Conservation (phyloP, 2,113 vertebrate genomes). For the Cyanoderma ruficeps region DNA sequence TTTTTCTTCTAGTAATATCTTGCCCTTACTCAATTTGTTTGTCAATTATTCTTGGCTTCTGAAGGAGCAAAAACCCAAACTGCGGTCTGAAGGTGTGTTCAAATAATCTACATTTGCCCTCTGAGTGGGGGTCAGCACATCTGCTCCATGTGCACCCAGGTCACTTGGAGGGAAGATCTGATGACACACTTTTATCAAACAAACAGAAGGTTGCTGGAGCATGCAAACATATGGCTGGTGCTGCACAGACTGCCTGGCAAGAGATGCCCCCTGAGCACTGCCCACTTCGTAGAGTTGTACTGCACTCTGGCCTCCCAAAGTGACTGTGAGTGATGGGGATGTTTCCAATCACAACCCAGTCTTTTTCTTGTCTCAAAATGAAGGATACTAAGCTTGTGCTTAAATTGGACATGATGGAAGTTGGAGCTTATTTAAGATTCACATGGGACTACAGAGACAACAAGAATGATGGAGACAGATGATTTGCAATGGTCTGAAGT, state of each 20-base stretch:
- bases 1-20: not conserved
- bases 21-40: not conserved
- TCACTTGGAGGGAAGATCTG: not conserved
- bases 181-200: rapidly evolving
- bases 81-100: not conserved
- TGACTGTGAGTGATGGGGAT: not conserved
- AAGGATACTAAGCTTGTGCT: rapidly evolving
- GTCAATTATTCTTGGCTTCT: not conserved
- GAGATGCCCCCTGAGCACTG: not conserved
- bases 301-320: not conserved
- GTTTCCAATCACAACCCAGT: not conserved
- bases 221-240: not conserved
- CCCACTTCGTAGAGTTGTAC: not conserved
- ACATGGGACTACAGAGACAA: not conserved
- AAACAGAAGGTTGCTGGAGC: not conserved
- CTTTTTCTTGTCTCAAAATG: not conserved
- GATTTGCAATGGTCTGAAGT: not conserved
- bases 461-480: not conserved
- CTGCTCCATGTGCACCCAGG: rapidly evolving
- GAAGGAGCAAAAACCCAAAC: not conserved
- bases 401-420: not conserved
- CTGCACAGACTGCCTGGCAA: not conserved
- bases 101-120: not conserved
- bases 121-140: not conserved
- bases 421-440: not conserved